Conservation (phyloP, 2,797 vertebrate species). For the Tauraco hartlaubi region DNA sequence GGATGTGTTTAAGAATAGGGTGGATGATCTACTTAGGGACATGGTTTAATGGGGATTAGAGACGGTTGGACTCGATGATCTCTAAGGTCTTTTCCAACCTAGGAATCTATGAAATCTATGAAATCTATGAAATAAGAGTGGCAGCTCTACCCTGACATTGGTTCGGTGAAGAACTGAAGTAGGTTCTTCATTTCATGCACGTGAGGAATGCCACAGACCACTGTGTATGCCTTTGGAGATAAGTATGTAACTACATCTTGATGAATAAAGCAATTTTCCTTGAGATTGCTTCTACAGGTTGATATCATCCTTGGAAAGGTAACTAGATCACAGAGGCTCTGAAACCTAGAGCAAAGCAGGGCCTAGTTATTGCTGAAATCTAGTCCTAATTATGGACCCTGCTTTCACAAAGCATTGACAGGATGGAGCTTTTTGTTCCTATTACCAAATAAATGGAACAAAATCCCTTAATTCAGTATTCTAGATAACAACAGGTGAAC, state of each 20-base stretch:
- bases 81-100: no score
- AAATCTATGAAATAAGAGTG: accelerated
- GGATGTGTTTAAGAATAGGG: no score
- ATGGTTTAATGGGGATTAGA: no score
- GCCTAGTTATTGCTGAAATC: background rate
- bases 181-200: background rate
- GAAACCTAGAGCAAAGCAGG: background rate
- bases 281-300: background rate
- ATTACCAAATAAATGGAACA: background rate
- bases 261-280: background rate
- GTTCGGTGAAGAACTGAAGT: background rate
- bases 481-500: background rate
- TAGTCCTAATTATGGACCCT: background rate
- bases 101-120: no score
- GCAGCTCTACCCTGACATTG: background rate
- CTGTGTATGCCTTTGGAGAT: background rate
- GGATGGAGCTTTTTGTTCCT: background rate
- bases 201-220: background rate
- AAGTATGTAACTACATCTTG: background rate
- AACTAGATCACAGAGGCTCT: background rate
- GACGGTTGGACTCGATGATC: no score
- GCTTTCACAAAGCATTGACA: background rate
- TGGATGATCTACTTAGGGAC: no score
- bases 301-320: background rate
- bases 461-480: background rate